phyloP scores from a whole-genome alignment of 2,888 invertebrate species.

The Rhyacophila evoluta region DNA sequence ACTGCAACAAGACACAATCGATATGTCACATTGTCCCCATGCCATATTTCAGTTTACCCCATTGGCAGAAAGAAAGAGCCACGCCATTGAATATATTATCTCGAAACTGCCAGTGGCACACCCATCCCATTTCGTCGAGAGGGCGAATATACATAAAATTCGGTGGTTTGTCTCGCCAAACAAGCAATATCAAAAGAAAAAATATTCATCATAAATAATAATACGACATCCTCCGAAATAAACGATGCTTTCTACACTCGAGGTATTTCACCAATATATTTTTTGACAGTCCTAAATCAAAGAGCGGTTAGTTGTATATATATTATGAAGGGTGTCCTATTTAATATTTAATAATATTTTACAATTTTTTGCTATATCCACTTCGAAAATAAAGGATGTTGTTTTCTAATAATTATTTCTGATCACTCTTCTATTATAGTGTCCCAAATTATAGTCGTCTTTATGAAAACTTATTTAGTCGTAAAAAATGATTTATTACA shows the following conservation, averaged over 20 bases:
- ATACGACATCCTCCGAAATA: constrained; percentile 9
- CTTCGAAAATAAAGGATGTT: too few species aligned
- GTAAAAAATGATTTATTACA: too few species aligned
- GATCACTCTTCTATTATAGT: too few species aligned
- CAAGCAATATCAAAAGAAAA: constrained; percentile 2
- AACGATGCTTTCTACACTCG: constrained; percentile 14
- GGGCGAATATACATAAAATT: not conserved
- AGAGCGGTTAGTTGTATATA: constrained; percentile 2
- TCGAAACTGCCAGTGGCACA: not conserved
- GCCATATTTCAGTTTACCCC: too few species aligned
- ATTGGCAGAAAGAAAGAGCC: too few species aligned
- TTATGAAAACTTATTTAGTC: too few species aligned
- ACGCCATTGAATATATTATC: not conserved
- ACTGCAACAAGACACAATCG: too few species aligned
- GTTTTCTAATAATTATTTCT: too few species aligned
- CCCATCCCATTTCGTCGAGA: not conserved
- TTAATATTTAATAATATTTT: too few species aligned
- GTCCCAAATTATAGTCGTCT: too few species aligned
- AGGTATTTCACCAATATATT: constrained; percentile 13
- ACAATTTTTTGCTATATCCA: too few species aligned
- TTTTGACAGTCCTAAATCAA: constrained; percentile 24
- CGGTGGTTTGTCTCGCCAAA: not conserved
- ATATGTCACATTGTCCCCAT: too few species aligned
- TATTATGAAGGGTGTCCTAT: not conserved
- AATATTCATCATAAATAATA: constrained; percentile 9